Conservation (phyloP, 2,888 invertebrate genomes). For the Portevinia maculata region DNA sequence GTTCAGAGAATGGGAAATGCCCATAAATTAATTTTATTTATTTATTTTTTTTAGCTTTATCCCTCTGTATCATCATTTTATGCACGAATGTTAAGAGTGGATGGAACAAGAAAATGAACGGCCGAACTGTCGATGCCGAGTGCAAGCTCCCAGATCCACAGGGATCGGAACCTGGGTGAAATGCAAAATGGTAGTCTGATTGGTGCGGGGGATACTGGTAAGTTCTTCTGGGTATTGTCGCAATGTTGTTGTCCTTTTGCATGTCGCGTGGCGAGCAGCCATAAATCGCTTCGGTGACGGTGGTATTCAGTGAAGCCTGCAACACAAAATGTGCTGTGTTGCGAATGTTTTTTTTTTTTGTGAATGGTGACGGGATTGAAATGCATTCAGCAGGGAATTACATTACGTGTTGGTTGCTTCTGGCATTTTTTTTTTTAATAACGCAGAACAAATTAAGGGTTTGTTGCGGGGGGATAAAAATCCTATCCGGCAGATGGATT, state of each 20-base stretch:
- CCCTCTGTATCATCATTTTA: slow-evolving; percentile 39
- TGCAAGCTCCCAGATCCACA: slow-evolving; percentile 2
- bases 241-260: slow-evolving; percentile 44
- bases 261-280: slow-evolving; percentile 56
- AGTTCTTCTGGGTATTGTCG: slow-evolving; percentile 45
- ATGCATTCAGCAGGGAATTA: slow-evolving; percentile 45
- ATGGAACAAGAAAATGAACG: background rate
- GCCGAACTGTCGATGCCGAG: too few relatives aligned
- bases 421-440: slow-evolving; percentile 11
- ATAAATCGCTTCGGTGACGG: slow-evolving; percentile 52
- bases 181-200: slow-evolving; percentile 47
- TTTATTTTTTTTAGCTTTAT: slow-evolving; percentile 9
- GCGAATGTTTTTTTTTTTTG: slow-evolving; percentile 2
- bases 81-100: slow-evolving; percentile 9
- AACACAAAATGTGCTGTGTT: slow-evolving; percentile 35
- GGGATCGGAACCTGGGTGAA: slow-evolving; percentile 40
- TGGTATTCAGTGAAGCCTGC: slow-evolving; percentile 31
- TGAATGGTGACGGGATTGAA: slow-evolving; percentile 8
- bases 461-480: slow-evolving; percentile 27
- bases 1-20: slow-evolving; percentile 20
- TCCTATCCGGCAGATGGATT: slow-evolving; percentile 26
- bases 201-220: slow-evolving; percentile 4
- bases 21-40: slow-evolving; percentile 67
- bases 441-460: slow-evolving; percentile 57
- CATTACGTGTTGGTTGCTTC: slow-evolving; percentile 15